Conservation (phyloP, 2,888 invertebrate genomes). For the Fissipunctia ypsillon region DNA sequence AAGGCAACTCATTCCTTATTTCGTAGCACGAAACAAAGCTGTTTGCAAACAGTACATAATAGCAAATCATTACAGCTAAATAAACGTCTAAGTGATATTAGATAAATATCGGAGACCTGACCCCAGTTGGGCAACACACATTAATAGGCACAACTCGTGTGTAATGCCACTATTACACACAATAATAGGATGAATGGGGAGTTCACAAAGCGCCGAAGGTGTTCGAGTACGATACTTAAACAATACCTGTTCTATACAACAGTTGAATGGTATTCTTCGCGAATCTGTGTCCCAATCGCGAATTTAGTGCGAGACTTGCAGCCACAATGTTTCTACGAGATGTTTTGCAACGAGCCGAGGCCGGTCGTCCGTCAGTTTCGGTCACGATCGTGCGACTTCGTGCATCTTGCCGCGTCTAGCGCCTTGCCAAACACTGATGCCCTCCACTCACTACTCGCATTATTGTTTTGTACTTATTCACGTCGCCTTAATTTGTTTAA, state of each 20-base stretch:
- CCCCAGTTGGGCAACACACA: slow-evolving; percentile 65
- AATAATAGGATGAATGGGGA: slow-evolving; percentile 65
- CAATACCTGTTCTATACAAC: slow-evolving; percentile 72
- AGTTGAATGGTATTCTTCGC: slow-evolving; percentile 81
- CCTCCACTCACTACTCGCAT: slow-evolving; percentile 62
- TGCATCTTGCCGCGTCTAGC: slow-evolving; percentile 73
- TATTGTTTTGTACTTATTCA: slow-evolving; percentile 64
- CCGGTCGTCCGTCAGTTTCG: slow-evolving; percentile 80
- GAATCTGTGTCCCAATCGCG: slow-evolving; percentile 84
- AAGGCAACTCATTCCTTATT: slow-evolving; percentile 25
- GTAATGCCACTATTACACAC: slow-evolving; percentile 62
- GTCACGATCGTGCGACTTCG: slow-evolving; percentile 84
- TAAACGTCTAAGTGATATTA: slow-evolving; percentile 64
- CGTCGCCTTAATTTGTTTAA: slow-evolving; percentile 64
- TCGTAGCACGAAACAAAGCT: slow-evolving; percentile 36
- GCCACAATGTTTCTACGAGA: slow-evolving; percentile 82
- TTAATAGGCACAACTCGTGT: slow-evolving; percentile 60
- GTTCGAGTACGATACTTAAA: slow-evolving; percentile 68
- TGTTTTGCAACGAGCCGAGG: slow-evolving; percentile 86
- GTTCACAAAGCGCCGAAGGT: slow-evolving; percentile 64
- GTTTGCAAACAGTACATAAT: slow-evolving; percentile 42
- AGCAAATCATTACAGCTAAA: slow-evolving; percentile 62
- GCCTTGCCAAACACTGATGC: slow-evolving; percentile 73
- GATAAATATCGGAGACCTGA: slow-evolving; percentile 67
- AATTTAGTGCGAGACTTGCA: slow-evolving; percentile 82